phyloP scores from a whole-genome alignment of 2,113 vertebrate genomes.

The Asarcornis scutulata region DNA sequence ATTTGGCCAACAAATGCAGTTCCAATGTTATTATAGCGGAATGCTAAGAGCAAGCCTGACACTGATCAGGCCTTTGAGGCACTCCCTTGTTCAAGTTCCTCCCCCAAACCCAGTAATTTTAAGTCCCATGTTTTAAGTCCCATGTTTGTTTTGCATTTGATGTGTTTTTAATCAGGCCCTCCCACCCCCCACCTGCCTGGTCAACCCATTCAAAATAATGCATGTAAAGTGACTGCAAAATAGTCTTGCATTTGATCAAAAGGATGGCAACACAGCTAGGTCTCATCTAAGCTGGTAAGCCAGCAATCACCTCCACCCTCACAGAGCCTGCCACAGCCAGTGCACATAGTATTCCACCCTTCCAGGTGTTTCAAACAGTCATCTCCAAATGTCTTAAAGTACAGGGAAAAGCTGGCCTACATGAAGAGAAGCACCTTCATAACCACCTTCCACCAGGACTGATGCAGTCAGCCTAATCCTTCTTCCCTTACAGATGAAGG shows the following conservation, averaged over 20 bases:
- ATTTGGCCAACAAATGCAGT: constrained; percentile 93
- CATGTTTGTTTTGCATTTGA: constrained; percentile 30
- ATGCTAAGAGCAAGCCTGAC: constrained; percentile 75
- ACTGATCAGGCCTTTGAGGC: constrained; percentile 5
- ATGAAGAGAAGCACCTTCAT: not conserved
- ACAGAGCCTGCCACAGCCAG: constrained; percentile 34
- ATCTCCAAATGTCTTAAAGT: not conserved
- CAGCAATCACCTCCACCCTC: not conserved
- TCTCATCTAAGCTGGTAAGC: not conserved
- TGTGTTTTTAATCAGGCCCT: not conserved
- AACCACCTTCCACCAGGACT: not conserved
- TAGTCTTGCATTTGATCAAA: constrained; percentile 20
- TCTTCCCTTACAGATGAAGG: not conserved
- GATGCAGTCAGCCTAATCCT: not conserved
- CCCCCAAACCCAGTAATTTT: constrained; percentile 27
- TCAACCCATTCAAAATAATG: constrained; percentile 3
- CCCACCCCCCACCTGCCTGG: constrained; percentile 2
- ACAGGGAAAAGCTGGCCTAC: not conserved
- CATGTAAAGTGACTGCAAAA: constrained; percentile 5
- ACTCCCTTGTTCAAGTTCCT: constrained; percentile 11
- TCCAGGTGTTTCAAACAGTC: constrained; percentile 7
- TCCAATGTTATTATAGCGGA: constrained; percentile 84
- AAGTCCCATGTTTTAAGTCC: constrained; percentile 14
- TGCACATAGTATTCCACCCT: constrained; percentile 12
- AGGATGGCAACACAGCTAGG: not conserved